Conservation (phyloP, 2,797 vertebrate species). For the Aythya fuligula region DNA sequence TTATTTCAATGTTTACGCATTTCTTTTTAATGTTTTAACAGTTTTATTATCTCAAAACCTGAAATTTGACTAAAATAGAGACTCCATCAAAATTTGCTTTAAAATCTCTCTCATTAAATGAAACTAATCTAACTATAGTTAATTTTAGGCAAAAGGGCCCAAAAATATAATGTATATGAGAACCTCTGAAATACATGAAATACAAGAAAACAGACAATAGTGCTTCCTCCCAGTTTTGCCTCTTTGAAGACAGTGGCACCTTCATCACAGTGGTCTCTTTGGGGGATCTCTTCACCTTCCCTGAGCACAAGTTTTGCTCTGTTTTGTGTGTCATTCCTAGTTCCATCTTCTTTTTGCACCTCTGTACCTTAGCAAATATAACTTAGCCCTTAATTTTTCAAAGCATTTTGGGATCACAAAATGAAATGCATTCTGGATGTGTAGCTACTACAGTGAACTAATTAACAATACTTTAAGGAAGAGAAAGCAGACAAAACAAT, state of each 20-base stretch:
- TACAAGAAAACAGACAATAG: not conserved
- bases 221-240: not conserved
- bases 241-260: not conserved
- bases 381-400: not conserved
- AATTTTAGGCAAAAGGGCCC: not conserved
- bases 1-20: not conserved
- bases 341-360: not conserved
- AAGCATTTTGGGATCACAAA: not conserved
- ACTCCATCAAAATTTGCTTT: not conserved
- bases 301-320: not conserved
- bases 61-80: not conserved
- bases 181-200: not conserved
- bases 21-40: not conserved
- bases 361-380: not conserved
- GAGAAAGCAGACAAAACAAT: not conserved
- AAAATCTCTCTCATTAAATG: not conserved
- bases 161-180: not conserved
- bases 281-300: not conserved
- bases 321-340: not conserved
- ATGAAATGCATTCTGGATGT: not conserved
- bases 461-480: constrained; percentile 10
- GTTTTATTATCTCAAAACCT: not conserved
- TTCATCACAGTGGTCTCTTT: not conserved
- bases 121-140: not conserved
- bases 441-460: not conserved